Conservation (phyloP, 2,888 invertebrate species). For the Drosophila borborema region DNA sequence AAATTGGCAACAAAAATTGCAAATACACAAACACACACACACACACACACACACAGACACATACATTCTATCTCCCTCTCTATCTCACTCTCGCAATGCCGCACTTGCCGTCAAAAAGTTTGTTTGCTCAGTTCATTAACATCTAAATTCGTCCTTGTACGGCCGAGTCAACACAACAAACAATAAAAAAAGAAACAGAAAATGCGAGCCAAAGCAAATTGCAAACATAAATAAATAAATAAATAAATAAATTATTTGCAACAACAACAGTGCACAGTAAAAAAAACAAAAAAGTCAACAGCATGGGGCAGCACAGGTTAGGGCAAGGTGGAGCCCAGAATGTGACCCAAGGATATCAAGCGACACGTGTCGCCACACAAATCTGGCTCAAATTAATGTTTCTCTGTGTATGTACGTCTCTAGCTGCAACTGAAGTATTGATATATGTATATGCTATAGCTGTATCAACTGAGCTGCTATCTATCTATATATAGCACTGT, state of each 20-base stretch:
- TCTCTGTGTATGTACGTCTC: not conserved
- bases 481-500: not conserved
- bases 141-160: conserved; percentile 69
- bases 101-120: conserved; percentile 62
- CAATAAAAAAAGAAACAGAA: conserved; percentile 15
- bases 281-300: conserved; percentile 14
- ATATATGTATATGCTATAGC: not conserved
- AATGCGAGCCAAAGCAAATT: conserved; percentile 55
- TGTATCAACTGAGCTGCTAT: not conserved
- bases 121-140: conserved; percentile 79
- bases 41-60: conserved; percentile 9
- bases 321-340: conserved; percentile 34
- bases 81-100: conserved; percentile 27
- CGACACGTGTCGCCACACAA: conserved; percentile 36
- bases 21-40: conserved; percentile 32
- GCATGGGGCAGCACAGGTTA: conserved; percentile 31
- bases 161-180: conserved; percentile 36
- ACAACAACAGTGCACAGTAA: conserved; percentile 32
- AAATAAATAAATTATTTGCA: conserved; percentile 63
- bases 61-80: conserved; percentile 16
- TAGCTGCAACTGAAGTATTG: not conserved
- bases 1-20: conserved; percentile 63
- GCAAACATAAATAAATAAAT: conserved; percentile 56
- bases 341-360: conserved; percentile 43
- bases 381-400: conserved; percentile 7